phyloP scores from a whole-genome alignment of 2,888 invertebrate genomes.

The Epicampocera succincta region DNA sequence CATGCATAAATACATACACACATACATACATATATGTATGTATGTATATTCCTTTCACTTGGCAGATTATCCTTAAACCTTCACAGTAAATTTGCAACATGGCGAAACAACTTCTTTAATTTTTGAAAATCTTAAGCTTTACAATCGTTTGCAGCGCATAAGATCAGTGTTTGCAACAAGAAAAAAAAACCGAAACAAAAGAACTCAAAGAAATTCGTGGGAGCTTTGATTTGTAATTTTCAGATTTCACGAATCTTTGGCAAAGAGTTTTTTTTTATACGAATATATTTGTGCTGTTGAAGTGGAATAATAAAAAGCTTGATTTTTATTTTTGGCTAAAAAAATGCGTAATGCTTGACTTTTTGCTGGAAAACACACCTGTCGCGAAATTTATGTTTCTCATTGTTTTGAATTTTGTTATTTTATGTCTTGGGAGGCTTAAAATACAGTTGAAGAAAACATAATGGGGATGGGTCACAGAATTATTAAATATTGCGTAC shows the following conservation, averaged over 20 bases:
- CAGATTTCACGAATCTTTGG: constrained; percentile 30
- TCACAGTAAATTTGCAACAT: background rate
- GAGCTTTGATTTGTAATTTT: constrained; percentile 61
- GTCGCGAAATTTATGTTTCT: constrained; percentile 68
- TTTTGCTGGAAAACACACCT: constrained; percentile 63
- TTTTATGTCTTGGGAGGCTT: constrained; percentile 2
- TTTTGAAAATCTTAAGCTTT: constrained; percentile 65
- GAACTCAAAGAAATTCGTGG: constrained; percentile 57
- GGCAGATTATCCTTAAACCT: too few species aligned
- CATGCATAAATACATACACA: too few species aligned
- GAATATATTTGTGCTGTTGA: constrained; percentile 19
- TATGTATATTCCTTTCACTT: too few species aligned
- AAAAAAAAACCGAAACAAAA: background rate
- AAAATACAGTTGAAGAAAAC: constrained; percentile 8
- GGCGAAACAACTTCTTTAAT: constrained; percentile 30
- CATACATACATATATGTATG: background rate
- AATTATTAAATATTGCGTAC: too few species aligned
- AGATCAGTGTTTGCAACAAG: background rate
- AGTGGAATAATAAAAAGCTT: constrained; percentile 42
- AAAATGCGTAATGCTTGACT: constrained; percentile 53
- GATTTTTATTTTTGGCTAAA: constrained; percentile 17
- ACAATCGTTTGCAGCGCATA: constrained; percentile 44
- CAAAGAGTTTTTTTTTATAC: background rate
- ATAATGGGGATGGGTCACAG: background rate
- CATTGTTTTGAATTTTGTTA: constrained; percentile 47